Evolutionary conservation across 2,113 vertebrate genomes (phyloP).

Genomic region (Arothron firmamentum): DNA sequence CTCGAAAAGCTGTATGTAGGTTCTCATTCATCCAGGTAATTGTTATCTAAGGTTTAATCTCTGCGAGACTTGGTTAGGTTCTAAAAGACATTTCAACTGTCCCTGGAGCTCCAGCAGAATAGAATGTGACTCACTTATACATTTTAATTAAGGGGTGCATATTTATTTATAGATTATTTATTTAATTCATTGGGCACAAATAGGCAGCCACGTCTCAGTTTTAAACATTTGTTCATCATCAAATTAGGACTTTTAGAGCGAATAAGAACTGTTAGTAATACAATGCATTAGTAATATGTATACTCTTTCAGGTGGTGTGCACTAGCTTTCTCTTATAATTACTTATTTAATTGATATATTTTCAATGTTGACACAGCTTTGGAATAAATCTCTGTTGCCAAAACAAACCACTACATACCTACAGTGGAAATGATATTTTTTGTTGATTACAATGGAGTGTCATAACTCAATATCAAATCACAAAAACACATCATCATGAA

Average conservation of each 20-base stretch:
- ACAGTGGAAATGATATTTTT: not conserved
- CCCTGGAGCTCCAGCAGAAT: no score
- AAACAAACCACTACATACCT: not conserved
- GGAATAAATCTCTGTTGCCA: not conserved
- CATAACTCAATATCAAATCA: not conserved
- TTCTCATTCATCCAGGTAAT: no score
- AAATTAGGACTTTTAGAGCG: not conserved
- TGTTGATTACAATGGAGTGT: not conserved
- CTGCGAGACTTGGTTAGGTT: not conserved
- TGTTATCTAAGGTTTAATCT: no score
- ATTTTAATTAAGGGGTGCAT: not conserved
- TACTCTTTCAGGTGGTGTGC: no score
- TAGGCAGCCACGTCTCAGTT: conserved; percentile 14
- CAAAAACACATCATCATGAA: not conserved
- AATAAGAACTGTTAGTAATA: conserved; percentile 4
- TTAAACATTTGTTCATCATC: conserved; percentile 17
- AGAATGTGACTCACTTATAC: not conserved
- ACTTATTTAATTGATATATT: no score
- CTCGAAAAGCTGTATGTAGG: no score
- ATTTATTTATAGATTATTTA: no score
- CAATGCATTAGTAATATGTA: no score
- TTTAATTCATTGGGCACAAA: conserved; percentile 33
- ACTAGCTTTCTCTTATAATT: no score
- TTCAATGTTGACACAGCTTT: no score
- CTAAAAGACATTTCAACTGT: not conserved